Evolutionary conservation across 2,113 vertebrate species (phyloP).

Genomic region (Aegithalos caudatus): DNA sequence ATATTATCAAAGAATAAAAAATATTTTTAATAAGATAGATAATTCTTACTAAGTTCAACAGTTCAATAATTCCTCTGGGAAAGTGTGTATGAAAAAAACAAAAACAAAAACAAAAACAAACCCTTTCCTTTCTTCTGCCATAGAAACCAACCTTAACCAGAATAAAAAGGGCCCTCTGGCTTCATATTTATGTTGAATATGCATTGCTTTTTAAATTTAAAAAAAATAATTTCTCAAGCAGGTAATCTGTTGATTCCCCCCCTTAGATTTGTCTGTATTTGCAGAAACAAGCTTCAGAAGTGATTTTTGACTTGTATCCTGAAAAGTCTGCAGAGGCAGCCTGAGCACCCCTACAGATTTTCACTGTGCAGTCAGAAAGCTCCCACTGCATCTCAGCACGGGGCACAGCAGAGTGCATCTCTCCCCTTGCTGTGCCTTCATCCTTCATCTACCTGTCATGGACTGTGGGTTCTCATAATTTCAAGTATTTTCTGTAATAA

Average conservation of each 20-base stretch:
- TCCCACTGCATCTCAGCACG: neutral
- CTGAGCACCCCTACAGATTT: neutral
- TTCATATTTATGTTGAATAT: conserved; percentile 34
- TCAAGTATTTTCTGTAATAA: neutral
- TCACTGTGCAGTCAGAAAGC: neutral
- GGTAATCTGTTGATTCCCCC: neutral
- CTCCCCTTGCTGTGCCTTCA: neutral
- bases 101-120: neutral
- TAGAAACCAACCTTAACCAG: conserved; percentile 59
- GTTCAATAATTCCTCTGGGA: conserved; percentile 12
- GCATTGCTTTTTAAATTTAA: conserved; percentile 34
- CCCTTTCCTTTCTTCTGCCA: conserved; percentile 28
- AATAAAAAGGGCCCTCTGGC: conserved; percentile 26
- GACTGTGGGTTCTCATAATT: neutral
- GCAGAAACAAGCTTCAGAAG: neutral
- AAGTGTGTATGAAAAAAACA: neutral
- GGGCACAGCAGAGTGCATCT: neutral
- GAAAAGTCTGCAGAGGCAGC: neutral
- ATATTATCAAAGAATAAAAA: conserved; percentile 36
- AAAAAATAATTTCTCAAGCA: conserved; percentile 14
- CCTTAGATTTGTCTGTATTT: neutral
- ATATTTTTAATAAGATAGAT: conserved; percentile 20
- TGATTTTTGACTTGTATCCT: neutral
- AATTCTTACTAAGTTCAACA: conserved; percentile 45
- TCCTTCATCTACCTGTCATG: neutral